Conservation (phyloP, 1,140 invertebrate species). For the Drosophila nannoptera region DNA sequence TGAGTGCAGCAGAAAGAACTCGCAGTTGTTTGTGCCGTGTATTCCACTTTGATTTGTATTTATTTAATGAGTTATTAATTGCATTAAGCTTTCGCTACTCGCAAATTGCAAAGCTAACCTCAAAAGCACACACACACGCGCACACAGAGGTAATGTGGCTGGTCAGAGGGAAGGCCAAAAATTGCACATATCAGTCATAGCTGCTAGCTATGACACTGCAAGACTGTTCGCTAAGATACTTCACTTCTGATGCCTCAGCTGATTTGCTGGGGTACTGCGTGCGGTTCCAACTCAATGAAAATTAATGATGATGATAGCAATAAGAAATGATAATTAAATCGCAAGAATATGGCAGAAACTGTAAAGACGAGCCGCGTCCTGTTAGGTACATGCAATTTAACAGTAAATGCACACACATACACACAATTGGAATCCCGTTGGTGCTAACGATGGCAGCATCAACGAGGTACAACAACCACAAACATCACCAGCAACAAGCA, state of each 20-base stretch:
- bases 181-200: too few species aligned
- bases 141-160: background rate
- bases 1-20: conserved; percentile 51
- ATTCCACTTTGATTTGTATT: conserved; percentile 74
- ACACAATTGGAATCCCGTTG: conserved; percentile 34
- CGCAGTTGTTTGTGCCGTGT: conserved; percentile 10
- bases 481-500: conserved; percentile 3
- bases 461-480: conserved; percentile 13
- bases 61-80: conserved; percentile 78
- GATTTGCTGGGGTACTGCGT: too few species aligned
- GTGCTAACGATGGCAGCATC: conserved; percentile 11
- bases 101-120: conserved; percentile 1
- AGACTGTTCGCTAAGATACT: too few species aligned
- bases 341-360: too few species aligned
- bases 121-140: too few species aligned
- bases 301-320: too few species aligned
- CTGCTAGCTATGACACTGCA: too few species aligned
- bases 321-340: too few species aligned
- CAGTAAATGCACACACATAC: conserved; percentile 16
- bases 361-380: background rate
- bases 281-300: too few species aligned
- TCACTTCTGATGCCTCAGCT: too few species aligned
- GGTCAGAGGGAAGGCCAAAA: conserved; percentile 18
- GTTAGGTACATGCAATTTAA: conserved; percentile 16
- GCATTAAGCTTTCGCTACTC: conserved; percentile 55